A percentile compares a stretch with the other conserved stretches of the same genome.
Conservation (phyloP, 2,888 invertebrate genomes). For the Pegoplata infirma region DNA sequence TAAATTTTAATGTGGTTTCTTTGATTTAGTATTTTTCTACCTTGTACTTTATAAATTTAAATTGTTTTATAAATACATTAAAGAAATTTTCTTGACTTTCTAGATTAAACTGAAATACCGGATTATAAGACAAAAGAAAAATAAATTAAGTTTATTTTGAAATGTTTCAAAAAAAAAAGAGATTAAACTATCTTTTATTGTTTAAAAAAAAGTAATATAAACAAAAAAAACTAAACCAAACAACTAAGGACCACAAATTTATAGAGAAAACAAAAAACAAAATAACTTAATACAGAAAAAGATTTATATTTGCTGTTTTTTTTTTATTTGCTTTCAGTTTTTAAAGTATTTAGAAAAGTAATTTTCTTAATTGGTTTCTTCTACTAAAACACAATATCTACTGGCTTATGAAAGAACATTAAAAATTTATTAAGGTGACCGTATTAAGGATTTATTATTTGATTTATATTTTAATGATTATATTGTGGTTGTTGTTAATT, state of each 20-base stretch:
- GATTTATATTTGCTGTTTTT: constrained; percentile 26
- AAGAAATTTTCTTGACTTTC: neutral
- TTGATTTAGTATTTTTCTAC: no score
- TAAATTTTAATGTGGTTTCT: constrained; percentile 22
- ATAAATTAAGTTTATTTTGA: constrained; percentile 6
- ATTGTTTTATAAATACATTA: neutral
- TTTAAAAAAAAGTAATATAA: constrained; percentile 22
- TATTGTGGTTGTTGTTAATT: no score
- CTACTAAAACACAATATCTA: neutral
- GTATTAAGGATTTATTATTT: no score
- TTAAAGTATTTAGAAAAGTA: constrained; percentile 7
- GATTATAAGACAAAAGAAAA: constrained; percentile 21
- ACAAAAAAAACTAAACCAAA: constrained; percentile 23
- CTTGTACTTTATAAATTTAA: neutral
- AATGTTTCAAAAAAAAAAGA: constrained; percentile 13
- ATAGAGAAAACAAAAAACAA: constrained; percentile 21
- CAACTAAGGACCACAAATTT: constrained; percentile 46
- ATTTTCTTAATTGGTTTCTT: constrained; percentile 39
- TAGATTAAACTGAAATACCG: neutral
- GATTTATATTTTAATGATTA: no score
- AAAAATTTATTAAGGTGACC: constrained; percentile 21
- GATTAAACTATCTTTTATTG: constrained; percentile 30
- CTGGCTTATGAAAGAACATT: neutral
- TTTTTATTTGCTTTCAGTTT: constrained; percentile 21
- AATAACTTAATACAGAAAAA: constrained; percentile 14